Evolutionary conservation across 1,140 invertebrate species (phyloP).

Genomic region (Phortica variegata): DNA sequence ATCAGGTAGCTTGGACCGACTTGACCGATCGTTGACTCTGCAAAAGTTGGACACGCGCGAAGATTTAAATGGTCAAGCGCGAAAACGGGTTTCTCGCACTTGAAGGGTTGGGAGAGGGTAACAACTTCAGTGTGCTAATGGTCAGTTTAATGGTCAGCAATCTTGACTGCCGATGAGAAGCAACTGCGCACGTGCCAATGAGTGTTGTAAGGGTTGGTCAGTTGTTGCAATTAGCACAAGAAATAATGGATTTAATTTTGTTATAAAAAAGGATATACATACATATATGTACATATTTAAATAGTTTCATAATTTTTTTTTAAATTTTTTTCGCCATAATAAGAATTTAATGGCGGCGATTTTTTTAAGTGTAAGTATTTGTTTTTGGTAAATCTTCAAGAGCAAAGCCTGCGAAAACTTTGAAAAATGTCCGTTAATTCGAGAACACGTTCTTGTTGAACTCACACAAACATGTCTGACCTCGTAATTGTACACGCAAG

Average conservation of each 20-base stretch:
- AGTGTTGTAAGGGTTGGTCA: too few species aligned
- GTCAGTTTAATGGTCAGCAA: constrained; percentile 25
- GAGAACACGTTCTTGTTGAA: constrained; percentile 32
- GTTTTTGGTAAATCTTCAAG: neutral
- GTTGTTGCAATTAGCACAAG: too few species aligned
- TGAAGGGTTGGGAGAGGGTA: neutral
- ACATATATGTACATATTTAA: too few species aligned
- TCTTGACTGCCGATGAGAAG: neutral
- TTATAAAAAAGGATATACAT: too few species aligned
- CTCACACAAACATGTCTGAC: constrained; percentile 52
- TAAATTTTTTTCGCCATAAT: too few species aligned
- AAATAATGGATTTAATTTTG: too few species aligned
- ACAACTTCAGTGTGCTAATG: constrained; percentile 1
- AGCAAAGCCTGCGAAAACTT: constrained; percentile 9
- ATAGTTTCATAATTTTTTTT: too few species aligned
- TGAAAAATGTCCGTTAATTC: constrained; percentile 51
- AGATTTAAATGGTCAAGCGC: neutral
- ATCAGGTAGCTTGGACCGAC: too few species aligned
- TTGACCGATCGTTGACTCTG: too few species aligned
- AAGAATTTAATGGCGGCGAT: too few species aligned
- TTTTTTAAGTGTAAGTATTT: too few species aligned
- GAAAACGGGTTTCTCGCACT: neutral
- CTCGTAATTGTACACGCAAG: constrained; percentile 21
- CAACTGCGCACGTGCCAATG: too few species aligned
- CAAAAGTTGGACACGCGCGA: neutral